phyloP scores from a whole-genome alignment of 2,888 invertebrate genomes.

The Sthenelais limicola region DNA sequence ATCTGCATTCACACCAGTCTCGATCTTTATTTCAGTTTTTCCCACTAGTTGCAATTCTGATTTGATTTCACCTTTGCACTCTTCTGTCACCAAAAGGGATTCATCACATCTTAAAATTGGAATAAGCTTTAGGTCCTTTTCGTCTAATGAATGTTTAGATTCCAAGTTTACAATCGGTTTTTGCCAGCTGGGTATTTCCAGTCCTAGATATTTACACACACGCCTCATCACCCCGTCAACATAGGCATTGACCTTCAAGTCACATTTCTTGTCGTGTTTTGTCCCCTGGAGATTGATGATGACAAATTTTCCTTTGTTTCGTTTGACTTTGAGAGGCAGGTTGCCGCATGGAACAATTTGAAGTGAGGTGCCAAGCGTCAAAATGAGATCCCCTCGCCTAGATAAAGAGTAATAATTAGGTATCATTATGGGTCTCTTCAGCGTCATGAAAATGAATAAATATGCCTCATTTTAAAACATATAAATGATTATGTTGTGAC shows the following conservation, averaged over 20 bases:
- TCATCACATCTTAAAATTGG: constrained; percentile 32
- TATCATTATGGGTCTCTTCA: constrained; percentile 82
- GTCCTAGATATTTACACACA: constrained; percentile 76
- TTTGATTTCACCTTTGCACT: background rate
- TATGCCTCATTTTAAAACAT: constrained; percentile 31
- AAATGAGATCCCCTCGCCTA: constrained; percentile 92
- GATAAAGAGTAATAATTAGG: constrained; percentile 63
- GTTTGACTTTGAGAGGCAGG: constrained; percentile 85
- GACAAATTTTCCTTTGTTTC: constrained; percentile 88
- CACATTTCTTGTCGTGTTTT: constrained; percentile 92
- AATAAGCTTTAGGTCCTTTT: constrained; percentile 41
- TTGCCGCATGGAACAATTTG: constrained; percentile 98
- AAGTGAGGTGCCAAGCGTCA: constrained; percentile 96
- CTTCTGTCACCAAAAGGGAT: background rate
- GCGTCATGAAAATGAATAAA: constrained; percentile 76
- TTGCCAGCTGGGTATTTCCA: constrained; percentile 83
- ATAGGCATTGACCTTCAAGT: constrained; percentile 89
- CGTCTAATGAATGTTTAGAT: constrained; percentile 66
- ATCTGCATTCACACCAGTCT: too few species aligned
- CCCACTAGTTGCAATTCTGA: too few species aligned
- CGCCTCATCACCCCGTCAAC: constrained; percentile 83
- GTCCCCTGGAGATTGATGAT: constrained; percentile 98
- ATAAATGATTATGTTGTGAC: background rate
- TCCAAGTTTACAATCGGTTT: constrained; percentile 59
- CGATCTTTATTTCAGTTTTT: too few species aligned